phyloP scores from a whole-genome alignment of 2,113 vertebrate species.

The Scatophagus argus region DNA sequence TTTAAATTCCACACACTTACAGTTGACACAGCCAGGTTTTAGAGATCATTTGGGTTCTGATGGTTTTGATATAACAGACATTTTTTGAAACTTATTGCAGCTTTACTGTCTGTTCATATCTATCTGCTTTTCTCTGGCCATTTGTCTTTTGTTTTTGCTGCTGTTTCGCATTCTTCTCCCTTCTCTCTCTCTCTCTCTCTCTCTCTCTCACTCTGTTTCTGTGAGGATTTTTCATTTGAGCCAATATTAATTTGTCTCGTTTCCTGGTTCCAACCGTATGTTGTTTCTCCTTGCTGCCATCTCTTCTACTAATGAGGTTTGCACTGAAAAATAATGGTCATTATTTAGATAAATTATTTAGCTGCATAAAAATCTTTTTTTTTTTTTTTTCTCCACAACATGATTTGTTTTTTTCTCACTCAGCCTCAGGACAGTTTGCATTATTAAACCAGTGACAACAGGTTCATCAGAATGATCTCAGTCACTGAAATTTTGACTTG shows the following conservation, averaged over 20 bases:
- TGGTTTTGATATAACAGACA: neutral
- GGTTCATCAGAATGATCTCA: neutral
- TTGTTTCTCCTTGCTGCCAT: constrained; percentile 18
- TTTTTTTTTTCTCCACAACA: neutral
- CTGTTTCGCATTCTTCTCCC: constrained; percentile 1
- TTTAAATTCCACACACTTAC: neutral
- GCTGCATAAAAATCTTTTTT: neutral
- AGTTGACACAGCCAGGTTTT: neutral
- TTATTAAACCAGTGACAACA: neutral
- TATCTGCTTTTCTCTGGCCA: neutral
- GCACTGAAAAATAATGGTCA: constrained; percentile 2
- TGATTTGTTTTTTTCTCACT: constrained; percentile 2
- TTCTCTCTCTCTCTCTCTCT: neutral
- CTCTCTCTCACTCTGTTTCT: neutral
- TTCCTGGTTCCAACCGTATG: constrained; percentile 16
- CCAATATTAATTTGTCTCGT: constrained; percentile 26
- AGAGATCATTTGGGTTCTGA: neutral
- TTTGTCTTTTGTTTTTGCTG: neutral
- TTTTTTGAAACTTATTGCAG: neutral
- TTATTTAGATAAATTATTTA: constrained; percentile 15
- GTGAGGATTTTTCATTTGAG: constrained; percentile 17
- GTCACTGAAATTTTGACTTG: neutral
- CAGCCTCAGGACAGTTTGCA: neutral
- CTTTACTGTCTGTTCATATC: constrained; percentile 2
- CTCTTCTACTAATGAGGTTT: constrained; percentile 37